Evolutionary conservation across 2,888 invertebrate species (phyloP).

Genomic region (Apantesis nais): DNA sequence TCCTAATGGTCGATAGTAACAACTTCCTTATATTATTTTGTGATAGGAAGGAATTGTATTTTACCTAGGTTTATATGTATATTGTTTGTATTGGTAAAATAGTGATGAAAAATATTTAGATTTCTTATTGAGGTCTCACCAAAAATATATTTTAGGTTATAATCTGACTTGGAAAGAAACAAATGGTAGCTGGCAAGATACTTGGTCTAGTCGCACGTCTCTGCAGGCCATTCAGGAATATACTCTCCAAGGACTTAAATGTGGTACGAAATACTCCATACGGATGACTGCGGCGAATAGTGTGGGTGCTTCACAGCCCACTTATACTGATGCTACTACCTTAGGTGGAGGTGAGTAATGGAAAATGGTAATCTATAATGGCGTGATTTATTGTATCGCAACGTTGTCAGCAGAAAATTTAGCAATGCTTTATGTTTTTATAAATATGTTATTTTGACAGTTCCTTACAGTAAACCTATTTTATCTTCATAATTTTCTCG

Average conservation of each 20-base stretch:
- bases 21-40: not conserved
- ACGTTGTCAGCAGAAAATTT: too few species aligned
- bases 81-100: not conserved
- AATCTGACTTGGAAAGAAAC: conserved; percentile 82
- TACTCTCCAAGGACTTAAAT: conserved; percentile 89
- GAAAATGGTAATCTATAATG: not conserved
- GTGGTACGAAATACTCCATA: conserved; percentile 93
- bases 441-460: too few species aligned
- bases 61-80: not conserved
- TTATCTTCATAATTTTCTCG: too few species aligned
- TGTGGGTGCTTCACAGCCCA: conserved; percentile 91
- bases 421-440: too few species aligned
- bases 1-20: not conserved
- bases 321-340: conserved; percentile 85
- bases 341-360: conserved; percentile 84
- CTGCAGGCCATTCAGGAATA: conserved; percentile 85
- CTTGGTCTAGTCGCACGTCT: conserved; percentile 87
- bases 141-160: conserved; percentile 64
- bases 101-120: not conserved
- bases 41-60: not conserved
- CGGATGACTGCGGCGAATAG: conserved; percentile 92
- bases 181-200: conserved; percentile 82
- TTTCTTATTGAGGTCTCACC: not conserved
- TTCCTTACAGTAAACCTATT: too few species aligned
- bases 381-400: not conserved